These are phyloP conservation scores for Aspiorhynchus laticeps DNA, from an alignment of 2,113 vertebrate genomes.

Conservation along the genomic window DNA sequence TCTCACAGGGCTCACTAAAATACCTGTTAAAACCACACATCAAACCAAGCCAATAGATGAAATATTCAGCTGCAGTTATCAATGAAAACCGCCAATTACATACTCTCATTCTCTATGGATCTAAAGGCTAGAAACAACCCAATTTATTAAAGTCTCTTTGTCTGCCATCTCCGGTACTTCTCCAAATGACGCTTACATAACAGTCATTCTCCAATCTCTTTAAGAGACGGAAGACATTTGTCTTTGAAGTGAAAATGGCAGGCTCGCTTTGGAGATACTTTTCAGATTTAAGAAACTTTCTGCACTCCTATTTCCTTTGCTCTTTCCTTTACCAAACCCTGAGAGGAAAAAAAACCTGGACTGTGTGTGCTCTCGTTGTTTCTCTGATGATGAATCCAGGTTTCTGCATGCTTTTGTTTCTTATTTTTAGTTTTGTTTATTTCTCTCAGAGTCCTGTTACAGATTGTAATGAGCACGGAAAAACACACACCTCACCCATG, in stretches of 20 bases:
- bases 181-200: slow-evolving; percentile 33
- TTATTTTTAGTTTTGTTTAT: slow-evolving; percentile 12
- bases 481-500: background rate
- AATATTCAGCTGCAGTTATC: slow-evolving; percentile 8
- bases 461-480: slow-evolving; percentile 11
- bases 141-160: background rate
- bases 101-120: slow-evolving; percentile 15
- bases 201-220: slow-evolving; percentile 6
- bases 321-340: background rate
- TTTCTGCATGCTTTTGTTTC: slow-evolving; percentile 15
- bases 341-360: background rate
- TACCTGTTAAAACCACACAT: slow-evolving; percentile 22
- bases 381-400: background rate
- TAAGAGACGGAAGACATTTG: slow-evolving; percentile 20
- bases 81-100: slow-evolving; percentile 11
- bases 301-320: background rate
- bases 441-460: background rate
- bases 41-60: background rate
- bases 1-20: background rate
- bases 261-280: background rate
- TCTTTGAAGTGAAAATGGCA: slow-evolving; percentile 34
- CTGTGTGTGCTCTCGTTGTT: background rate
- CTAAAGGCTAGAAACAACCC: background rate
- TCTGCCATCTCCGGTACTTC: slow-evolving; percentile 18
- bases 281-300: slow-evolving; percentile 25